phyloP scores from a whole-genome alignment of 2,797 vertebrate species.

The Melanogrammus aeglefinus region DNA sequence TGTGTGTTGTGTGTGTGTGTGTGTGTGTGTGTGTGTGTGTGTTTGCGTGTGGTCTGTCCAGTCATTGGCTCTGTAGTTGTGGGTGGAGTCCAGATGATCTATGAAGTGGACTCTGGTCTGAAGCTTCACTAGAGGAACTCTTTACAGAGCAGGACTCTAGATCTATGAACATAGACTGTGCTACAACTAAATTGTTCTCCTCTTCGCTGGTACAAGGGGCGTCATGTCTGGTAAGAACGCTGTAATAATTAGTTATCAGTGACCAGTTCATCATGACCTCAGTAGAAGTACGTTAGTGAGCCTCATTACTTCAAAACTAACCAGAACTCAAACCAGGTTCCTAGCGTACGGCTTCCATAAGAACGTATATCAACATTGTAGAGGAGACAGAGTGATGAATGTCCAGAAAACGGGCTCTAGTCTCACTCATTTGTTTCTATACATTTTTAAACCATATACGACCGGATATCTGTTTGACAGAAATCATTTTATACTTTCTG shows the following conservation, averaged over 20 bases:
- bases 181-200: background rate
- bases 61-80: constrained; percentile 3
- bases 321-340: background rate
- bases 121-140: background rate
- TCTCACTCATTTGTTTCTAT: background rate
- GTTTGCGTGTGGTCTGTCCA: background rate
- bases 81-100: background rate
- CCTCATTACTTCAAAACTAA: background rate
- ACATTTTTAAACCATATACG: background rate
- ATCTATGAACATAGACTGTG: background rate
- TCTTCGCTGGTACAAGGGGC: background rate
- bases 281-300: background rate
- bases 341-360: background rate
- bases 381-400: background rate
- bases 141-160: background rate
- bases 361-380: background rate
- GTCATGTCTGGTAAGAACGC: background rate
- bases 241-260: background rate
- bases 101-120: background rate
- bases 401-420: background rate
- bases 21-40: background rate
- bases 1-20: background rate
- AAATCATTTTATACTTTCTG: background rate
- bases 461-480: background rate
- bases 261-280: background rate